Evolutionary conservation across 2,797 vertebrate genomes (phyloP), one percentile per base, ranked within the genome.

Genomic region (Cirrhinus mrigala): DNA sequence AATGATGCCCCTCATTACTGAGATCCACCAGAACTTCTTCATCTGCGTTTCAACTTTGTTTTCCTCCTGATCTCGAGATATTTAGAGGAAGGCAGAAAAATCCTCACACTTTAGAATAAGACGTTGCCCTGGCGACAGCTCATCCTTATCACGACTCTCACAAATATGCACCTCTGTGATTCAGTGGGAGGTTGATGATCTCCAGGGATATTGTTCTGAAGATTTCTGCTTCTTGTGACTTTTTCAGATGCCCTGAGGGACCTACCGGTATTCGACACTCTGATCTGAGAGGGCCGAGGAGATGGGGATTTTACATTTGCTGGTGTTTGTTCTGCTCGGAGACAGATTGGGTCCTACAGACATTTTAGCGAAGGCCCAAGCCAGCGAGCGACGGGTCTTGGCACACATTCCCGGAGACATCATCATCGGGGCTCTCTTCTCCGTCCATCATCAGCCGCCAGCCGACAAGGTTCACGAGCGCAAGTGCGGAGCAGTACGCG

Each of bases 381-480:
- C 97, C 88, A 99, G 92, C 40, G 98, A 99, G 91, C 96, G 98
- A 84, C 94, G 98, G 73, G 97, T 99, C 80, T 92, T 99, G 91
- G 97, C 98, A 16, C 96, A 98, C 76, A 96, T 98, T 93, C 96
- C 97, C 0, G 98, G 98, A 6, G 98, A 99, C 95, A 95, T 99
- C 92, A 97, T 98, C 90, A 99, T 99, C 33, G 98, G 98, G 89
- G 98, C 98, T 16, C 94, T 99, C 46, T 99, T 99, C 92, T 99
- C 98, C 0, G 97, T 99, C 81, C 98, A 99, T 91, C 98, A 99
- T 85, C 98, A 99, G 87, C 98, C 98, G 50, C 96, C 97, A 0
- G 98, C 98, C 62, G 97, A 99, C 92, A 99, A 99, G 90, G 98
- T 99, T 68, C 98, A 99, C 0, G 98, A 99, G 92, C 94, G 98